These are phyloP conservation scores for Bursaphelenchus mucronatus DNA, from an alignment of 1,140 invertebrate species.

Conservation along the genomic window DNA sequence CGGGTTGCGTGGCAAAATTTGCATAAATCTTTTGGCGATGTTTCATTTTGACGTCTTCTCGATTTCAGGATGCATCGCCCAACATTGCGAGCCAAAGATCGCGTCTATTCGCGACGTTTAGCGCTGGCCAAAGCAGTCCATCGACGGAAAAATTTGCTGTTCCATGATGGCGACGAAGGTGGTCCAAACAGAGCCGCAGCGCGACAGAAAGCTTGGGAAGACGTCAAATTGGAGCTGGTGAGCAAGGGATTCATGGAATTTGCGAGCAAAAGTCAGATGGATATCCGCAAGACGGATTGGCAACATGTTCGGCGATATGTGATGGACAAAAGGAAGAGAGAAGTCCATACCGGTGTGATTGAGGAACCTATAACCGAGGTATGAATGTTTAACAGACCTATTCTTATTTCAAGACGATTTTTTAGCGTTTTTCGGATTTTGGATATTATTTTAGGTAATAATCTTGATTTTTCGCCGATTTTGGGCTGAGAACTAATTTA, in stretches of 20 bases:
- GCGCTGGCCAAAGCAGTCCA: slow-evolving; percentile 10
- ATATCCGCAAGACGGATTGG: slow-evolving; percentile 18
- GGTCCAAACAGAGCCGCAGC: background rate
- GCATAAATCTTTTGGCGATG: too few species aligned
- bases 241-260: slow-evolving; percentile 2
- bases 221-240: slow-evolving; percentile 2
- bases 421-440: too few species aligned
- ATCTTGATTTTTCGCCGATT: too few species aligned
- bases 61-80: too few species aligned
- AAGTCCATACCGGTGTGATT: background rate
- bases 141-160: slow-evolving; percentile 10
- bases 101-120: slow-evolving; percentile 2
- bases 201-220: slow-evolving; percentile 4
- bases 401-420: background rate
- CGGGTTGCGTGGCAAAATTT: too few species aligned
- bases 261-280: background rate
- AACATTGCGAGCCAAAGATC: background rate
- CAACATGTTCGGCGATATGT: slow-evolving; percentile 18
- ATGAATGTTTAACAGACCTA: background rate
- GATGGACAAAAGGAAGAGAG: slow-evolving; percentile 15
- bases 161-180: background rate
- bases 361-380: slow-evolving; percentile 16
- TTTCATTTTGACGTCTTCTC: too few species aligned
- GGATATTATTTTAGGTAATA: too few species aligned
- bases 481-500: too few species aligned